Evolutionary conservation across 2,888 invertebrate species (phyloP), one percentile per base, ranked within the genome.

Genomic region (Anaspis maculata): DNA sequence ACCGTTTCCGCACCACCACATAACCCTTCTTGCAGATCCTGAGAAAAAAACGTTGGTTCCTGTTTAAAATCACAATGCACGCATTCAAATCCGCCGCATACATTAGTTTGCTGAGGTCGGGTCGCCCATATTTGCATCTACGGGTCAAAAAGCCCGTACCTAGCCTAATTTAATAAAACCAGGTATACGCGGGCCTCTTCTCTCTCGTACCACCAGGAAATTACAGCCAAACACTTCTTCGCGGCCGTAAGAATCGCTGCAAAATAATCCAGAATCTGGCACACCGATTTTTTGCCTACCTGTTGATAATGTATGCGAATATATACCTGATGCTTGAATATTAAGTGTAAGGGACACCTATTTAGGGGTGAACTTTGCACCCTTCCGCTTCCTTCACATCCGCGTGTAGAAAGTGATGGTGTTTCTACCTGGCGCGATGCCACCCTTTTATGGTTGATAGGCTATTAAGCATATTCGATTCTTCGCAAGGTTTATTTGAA

Each of bases 291-390:
- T 63, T 62, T 63, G 52, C 56, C 64, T 66, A 65, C 65, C 65
- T 66, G 65, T 59, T 54, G 19, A 19, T 64, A 65, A 64, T 63
- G 52, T 64, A 65, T 64, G 66, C 63, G 61, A 64, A 65, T 59
- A 58, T 62, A 62, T 61, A 60, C 62, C 53, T 51, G 59, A 56
- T 66, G 66, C 64, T 62, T 63, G 64, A 57, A 65, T 66, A 64
- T 65, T 65, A 64, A 64, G 64, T 65, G 66, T 62, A 64, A 65
- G 58, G 60, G 64, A 66, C 64, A 64, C 66, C 66, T 52, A 55
- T 61, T 58, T 57, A 55, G 56, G 56, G 53, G 50, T 55, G 50
- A 56, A 59, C 57, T 57, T 58, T 38, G 37, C 34, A 34, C 39
- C 38, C 36, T 38, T 26, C 28, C 28, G 26, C 27, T 30, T 29